These are phyloP conservation scores for Batillaria attramentaria DNA, from an alignment of 1,140 invertebrate species.

Conservation along the genomic window DNA sequence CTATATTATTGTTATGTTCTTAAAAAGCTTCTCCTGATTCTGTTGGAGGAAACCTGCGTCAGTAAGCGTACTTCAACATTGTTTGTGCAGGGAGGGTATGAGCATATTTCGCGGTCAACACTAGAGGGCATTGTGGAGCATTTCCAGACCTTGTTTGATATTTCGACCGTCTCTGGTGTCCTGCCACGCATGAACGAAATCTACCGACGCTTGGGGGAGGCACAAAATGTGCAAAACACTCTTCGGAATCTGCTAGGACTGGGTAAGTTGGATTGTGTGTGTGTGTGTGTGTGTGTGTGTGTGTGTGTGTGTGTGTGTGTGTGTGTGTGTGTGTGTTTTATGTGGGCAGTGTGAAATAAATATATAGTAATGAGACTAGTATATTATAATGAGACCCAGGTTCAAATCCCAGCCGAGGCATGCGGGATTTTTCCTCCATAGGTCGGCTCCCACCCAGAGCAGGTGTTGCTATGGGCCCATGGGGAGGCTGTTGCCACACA, in stretches of 20 bases:
- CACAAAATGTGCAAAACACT: conserved; percentile 66
- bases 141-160: conserved; percentile 70
- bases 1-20: neutral
- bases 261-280: neutral
- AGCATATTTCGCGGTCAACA: conserved; percentile 1
- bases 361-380: too few species aligned
- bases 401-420: neutral
- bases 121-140: conserved; percentile 52
- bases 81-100: conserved; percentile 8
- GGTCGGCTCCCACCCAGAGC: too few species aligned
- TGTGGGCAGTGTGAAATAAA: neutral
- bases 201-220: conserved; percentile 65
- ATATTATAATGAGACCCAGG: too few species aligned
- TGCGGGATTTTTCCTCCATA: neutral
- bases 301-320: conserved; percentile 3
- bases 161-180: conserved; percentile 60
- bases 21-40: neutral
- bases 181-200: conserved; percentile 69
- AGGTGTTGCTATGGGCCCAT: too few species aligned
- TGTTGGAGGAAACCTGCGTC: neutral
- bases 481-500: too few species aligned
- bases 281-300: neutral
- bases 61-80: neutral
- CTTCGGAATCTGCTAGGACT: conserved; percentile 52
- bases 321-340: neutral